Conservation (phyloP, 2,113 vertebrate genomes). For the Ctenodactylus gundi region DNA sequence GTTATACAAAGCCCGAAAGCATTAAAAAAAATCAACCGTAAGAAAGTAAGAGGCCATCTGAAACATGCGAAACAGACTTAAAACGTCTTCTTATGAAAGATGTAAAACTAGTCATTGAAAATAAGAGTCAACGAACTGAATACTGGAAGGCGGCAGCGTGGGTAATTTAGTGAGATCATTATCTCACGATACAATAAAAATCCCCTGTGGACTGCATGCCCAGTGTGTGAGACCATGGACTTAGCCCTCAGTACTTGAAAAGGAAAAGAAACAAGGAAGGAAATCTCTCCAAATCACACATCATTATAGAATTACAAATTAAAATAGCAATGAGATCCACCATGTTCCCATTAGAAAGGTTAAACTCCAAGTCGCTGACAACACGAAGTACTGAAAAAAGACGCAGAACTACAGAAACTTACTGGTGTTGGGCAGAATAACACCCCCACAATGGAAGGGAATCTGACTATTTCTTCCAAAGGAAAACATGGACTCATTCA, state of each 20-base stretch:
- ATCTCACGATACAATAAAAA: too few species aligned
- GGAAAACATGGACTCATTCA: background rate
- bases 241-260: too few species aligned
- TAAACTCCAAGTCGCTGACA: background rate
- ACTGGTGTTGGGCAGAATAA: background rate
- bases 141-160: too few species aligned
- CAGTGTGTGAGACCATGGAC: too few species aligned
- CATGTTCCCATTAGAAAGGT: background rate
- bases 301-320: background rate
- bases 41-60: background rate
- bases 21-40: background rate
- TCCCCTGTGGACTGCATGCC: too few species aligned
- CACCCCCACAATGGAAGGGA: background rate
- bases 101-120: background rate
- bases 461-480: background rate
- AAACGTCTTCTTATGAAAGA: background rate
- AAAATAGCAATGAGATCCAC: background rate
- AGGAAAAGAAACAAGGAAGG: too few species aligned
- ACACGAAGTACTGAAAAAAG: background rate
- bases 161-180: too few species aligned
- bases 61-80: background rate
- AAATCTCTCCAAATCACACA: background rate
- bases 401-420: background rate
- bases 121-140: background rate
- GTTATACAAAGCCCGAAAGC: background rate